phyloP scores from a whole-genome alignment of 2,888 invertebrate species.

The Tenodera sinensis region DNA sequence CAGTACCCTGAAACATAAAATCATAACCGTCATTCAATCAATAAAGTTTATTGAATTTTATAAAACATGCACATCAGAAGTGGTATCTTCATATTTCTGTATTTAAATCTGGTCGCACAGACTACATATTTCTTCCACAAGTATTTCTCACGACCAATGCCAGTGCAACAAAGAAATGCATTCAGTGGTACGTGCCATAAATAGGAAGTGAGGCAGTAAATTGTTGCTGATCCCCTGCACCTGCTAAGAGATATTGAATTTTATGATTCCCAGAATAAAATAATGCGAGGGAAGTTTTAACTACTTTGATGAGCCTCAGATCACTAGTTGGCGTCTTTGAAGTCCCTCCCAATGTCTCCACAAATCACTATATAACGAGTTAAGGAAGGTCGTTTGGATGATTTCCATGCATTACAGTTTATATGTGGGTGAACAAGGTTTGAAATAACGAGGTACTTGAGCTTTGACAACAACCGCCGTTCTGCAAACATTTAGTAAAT shows the following conservation, averaged over 20 bases:
- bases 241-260: not conserved
- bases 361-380: not conserved
- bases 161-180: not conserved
- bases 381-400: not conserved
- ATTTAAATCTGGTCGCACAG: too few relatives aligned
- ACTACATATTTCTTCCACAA: too few relatives aligned
- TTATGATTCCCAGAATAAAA: not conserved
- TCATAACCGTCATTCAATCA: too few relatives aligned
- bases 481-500: not conserved
- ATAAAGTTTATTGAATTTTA: too few relatives aligned
- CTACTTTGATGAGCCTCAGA: not conserved
- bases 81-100: too few relatives aligned
- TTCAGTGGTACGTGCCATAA: not conserved
- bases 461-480: not conserved
- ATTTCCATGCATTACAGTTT: not conserved
- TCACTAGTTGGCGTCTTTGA: not conserved
- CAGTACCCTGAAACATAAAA: too few relatives aligned
- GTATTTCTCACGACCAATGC: too few relatives aligned
- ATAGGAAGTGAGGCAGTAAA: not conserved
- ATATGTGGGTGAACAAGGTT: not conserved
- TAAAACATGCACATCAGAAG: too few relatives aligned
- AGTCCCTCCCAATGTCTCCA: not conserved
- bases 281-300: not conserved
- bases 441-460: not conserved
- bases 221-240: not conserved